A percentile compares a stretch with the other conserved stretches of the same genome.
phyloP scores from a whole-genome alignment of 2,888 invertebrate species.

The Theretra japonica region DNA sequence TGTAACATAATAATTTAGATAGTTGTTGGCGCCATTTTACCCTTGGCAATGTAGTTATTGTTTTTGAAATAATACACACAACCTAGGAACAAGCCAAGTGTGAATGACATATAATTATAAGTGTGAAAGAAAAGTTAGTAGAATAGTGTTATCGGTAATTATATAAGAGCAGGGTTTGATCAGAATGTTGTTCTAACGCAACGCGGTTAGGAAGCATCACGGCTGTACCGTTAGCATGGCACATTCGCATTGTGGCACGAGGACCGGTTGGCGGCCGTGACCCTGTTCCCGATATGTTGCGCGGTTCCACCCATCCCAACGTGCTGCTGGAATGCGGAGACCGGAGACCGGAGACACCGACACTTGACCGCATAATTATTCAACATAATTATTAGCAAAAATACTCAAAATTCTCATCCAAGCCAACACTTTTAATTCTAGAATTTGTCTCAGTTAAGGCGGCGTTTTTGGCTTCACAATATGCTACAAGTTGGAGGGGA shows the following conservation, averaged over 20 bases:
- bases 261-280: slow-evolving; percentile 78
- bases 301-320: slow-evolving; percentile 64
- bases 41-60: too few relatives aligned
- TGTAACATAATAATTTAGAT: too few relatives aligned
- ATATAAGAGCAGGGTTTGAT: slow-evolving; percentile 30
- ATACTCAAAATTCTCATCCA: not conserved
- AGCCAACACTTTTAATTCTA: not conserved
- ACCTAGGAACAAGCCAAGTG: not conserved
- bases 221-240: slow-evolving; percentile 59
- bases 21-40: too few relatives aligned
- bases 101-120: not conserved
- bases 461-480: too few relatives aligned
- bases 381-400: slow-evolving; percentile 24
- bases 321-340: slow-evolving; percentile 71
- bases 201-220: slow-evolving; percentile 29
- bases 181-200: slow-evolving; percentile 28
- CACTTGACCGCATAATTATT: slow-evolving; percentile 55
- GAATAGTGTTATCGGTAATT: not conserved
- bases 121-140: not conserved
- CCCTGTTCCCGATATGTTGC: slow-evolving; percentile 73
- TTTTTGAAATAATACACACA: too few relatives aligned
- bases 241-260: slow-evolving; percentile 64
- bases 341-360: slow-evolving; percentile 63
- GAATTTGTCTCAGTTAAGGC: not conserved
- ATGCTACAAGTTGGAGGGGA: too few relatives aligned